Evolutionary conservation across 2,888 invertebrate species (phyloP), one percentile per base, ranked within the genome.

Genomic region (Pristionchus maxplancki): DNA sequence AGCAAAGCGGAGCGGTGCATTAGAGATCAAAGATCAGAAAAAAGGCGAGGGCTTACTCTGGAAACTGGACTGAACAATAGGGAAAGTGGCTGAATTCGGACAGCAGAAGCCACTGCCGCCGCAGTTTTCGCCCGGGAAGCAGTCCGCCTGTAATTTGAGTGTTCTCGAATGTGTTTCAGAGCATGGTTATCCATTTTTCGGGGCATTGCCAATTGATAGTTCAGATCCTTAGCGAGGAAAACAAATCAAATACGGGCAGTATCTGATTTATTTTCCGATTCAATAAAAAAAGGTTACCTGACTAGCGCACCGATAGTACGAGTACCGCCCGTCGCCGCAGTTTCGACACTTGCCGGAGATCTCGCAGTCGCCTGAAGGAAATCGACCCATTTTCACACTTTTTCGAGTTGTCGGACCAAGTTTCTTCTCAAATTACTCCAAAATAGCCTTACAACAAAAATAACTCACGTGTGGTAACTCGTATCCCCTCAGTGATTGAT

Each of bases 91-190:
- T 8, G 88, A 83, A 48, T 90, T 90, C 8, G 92, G 92, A 78
- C 92, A 92, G 74, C 92, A 92, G 88, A 92, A 92, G 88, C 91
- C 92, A 15, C 17, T 71, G n/a, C 89, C 90, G 20, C 91, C 91
- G 64, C 92, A 92, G 20, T 90, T 87, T 88, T 92, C 92, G 8
- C 91, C 91, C 28, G 90, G 90, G 64, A 91, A 91, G 53, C 92
- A 92, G 48, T 92, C 92, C n/a, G 90, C 89, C 89, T 90, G 89
- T 50, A 90, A 44, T 20, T 48, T 58, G 11, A 50, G 4, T 20
- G n/a, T n/a, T n/a, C n/a, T 44, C 44, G 44, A 44, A 71, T 34
- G 31, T 28, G 31, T 71, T 34, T 71, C n/a, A 28, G 3, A 9
- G n/a, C 17, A 5, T 71, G 28, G 5, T 15, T 71, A 71, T 71